Conservation (phyloP, 2,888 invertebrate genomes). For the Acanthosepion pharaonis region DNA sequence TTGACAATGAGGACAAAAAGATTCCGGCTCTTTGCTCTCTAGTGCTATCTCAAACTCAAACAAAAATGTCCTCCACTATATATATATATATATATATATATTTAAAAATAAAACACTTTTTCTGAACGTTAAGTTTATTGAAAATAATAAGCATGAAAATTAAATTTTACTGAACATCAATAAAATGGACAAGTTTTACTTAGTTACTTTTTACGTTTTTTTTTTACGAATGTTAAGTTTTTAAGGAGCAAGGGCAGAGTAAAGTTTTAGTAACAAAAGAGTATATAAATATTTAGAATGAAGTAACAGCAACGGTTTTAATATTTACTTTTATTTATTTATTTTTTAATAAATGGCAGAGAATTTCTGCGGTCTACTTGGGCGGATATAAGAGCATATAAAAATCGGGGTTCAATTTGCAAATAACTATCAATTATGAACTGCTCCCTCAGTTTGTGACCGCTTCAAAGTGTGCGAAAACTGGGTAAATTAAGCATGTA, state of each 20-base stretch:
- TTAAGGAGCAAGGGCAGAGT: background rate
- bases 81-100: no score
- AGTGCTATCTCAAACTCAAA: background rate
- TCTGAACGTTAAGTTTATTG: background rate
- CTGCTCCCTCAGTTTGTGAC: background rate
- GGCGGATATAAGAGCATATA: constrained; percentile 33
- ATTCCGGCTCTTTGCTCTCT: background rate
- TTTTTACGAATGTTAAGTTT: background rate
- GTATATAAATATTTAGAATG: background rate
- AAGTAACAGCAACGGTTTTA: background rate
- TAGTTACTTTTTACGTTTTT: background rate
- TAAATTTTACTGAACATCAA: background rate
- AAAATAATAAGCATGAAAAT: background rate
- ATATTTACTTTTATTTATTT: background rate
- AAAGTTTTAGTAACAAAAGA: background rate
- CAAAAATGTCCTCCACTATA: background rate
- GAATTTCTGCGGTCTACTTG: background rate
- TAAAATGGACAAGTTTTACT: background rate
- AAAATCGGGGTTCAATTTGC: background rate
- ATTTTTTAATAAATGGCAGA: background rate
- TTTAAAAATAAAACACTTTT: background rate
- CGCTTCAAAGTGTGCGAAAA: background rate
- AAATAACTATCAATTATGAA: background rate
- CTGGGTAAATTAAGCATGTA: background rate
- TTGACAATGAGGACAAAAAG: background rate